Conservation (phyloP, 2,797 vertebrate genomes). For the Remorina albescens region DNA sequence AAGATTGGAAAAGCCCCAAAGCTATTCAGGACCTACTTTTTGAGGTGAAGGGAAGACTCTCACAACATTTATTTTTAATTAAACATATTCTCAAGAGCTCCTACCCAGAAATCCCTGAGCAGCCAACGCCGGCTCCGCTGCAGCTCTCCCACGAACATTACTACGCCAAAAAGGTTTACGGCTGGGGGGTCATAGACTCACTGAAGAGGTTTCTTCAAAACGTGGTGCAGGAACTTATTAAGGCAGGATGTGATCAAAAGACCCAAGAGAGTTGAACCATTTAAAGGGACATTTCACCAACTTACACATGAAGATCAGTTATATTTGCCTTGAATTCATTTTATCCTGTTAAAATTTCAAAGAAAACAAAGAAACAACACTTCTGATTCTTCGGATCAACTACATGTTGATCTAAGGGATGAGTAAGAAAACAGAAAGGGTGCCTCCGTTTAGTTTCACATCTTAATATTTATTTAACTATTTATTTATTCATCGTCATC, state of each 20-base stretch:
- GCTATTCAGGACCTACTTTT: rapidly evolving
- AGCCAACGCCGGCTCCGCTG: not conserved
- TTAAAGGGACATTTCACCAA: too few relatives aligned
- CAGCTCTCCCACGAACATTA: rapidly evolving
- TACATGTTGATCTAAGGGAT: too few relatives aligned
- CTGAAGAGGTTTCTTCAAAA: slow-evolving; percentile 16
- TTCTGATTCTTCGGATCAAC: too few relatives aligned
- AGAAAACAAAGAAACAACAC: too few relatives aligned
- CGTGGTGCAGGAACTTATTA: not conserved
- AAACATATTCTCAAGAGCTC: rapidly evolving
- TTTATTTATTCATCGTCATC: too few relatives aligned
- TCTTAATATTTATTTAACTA: too few relatives aligned
- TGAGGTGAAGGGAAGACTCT: rapidly evolving
- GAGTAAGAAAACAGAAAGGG: too few relatives aligned
- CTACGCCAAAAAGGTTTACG: slow-evolving; percentile 25
- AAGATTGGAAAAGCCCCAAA: rapidly evolving
- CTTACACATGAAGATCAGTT: too few relatives aligned
- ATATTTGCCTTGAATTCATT: too few relatives aligned
- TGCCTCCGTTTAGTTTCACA: too few relatives aligned
- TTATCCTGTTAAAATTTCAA: too few relatives aligned
- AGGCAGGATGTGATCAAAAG: not conserved
- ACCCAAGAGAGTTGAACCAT: too few relatives aligned
- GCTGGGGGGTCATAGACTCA: slow-evolving; percentile 12
- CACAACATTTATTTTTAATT: rapidly evolving
- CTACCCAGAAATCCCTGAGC: rapidly evolving